Evolutionary conservation across 37 sponge, comb jelly and placozoan genomes (phyloP), one percentile per base, ranked within the genome.

Genomic region (Haliclona indistincta): DNA sequence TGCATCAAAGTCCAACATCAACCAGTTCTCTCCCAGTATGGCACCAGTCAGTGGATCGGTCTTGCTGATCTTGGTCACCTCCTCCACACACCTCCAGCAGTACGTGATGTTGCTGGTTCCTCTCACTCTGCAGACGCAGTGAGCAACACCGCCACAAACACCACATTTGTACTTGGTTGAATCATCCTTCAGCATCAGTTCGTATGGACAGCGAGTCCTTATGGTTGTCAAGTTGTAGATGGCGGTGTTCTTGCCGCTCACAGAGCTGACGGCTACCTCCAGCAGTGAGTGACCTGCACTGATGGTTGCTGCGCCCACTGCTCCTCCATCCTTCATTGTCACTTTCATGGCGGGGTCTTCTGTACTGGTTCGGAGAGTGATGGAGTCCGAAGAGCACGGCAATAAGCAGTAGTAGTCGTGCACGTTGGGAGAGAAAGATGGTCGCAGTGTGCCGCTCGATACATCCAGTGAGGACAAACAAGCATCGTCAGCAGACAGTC

Each of bases 401-500:
- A 95, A 73, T 55, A 80, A 64, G 60, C 90, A 89, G 37, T 78
- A 75, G 64, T 95, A 95, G 29, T 3, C 22, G 13, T 68, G 56
- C 45, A 70, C 42, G 20, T 55, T 44, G 28, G 92, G 89, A 23
- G 76, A 81, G 80, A 95, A 95, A 43, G 51, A 69, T 23, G 98
- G 98, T 4, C 20, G 45, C 20, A 97, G 85, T 11, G 30, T 64
- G 28, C 92, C 91, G 11, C 51, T 74, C 3, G 85, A 87, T 15
- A 85, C 45, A n/a, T 78, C 82, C 15, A 97, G 89, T 23, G 56
- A 33, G 29, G 87, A 71, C 13, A 97, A 81, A 30, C 80, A 68
- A 3, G 98, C 98, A 47, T 94, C 93, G 67, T 84, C 77, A 0
- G 94, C 68, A 26, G 94, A 86, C 7, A 97, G 78, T 30, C 95